Evolutionary conservation across 2,797 vertebrate species (phyloP), one percentile per base, ranked within the genome.

Genomic region (Hippoglossus hippoglossus): DNA sequence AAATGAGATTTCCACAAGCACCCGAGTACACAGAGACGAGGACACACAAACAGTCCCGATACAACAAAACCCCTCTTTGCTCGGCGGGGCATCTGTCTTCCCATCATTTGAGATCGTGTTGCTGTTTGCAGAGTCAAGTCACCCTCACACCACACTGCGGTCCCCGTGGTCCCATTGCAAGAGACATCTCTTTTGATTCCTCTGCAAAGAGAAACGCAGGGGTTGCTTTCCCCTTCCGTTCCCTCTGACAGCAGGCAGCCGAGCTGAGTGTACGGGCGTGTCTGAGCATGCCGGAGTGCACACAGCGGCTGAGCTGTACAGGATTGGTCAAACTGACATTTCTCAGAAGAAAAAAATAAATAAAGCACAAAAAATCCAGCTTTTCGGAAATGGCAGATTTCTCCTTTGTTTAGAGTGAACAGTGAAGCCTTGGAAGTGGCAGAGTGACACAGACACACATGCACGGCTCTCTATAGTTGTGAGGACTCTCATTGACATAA

Each of bases 71-170:
- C 21, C 60, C 36, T 59, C 36, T 51, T 75, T 31, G 36, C 77
- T 81, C 85, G 81, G 79, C 75, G 52, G 75, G 77, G 51, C 56
- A 74, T 72, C 78, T 73, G 56, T 83, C 84, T 80, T 54, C 57
- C 73, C 55, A 77, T 88, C 86, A 79, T 86, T 72, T 58, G 64
- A 61, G 64, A 83, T 74, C 47, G 52, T 74, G 60, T 69, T 79
- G 58, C 75, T 73, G 75, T 86, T 89, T 89, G 82, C 83, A 54
- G 55, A 80, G 73, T 75, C 69, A 24, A 83, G 75, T 79, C 80
- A 46, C 75, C 81, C 63, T 86, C 67, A 61, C 50, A 67, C 36
- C 65, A 73, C 69, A 64, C 59, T 73, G 61, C 36, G 63, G 50
- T 89, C 85, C 80, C 80, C 21, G 52, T 49, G 68, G 83, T 76